Evolutionary conservation across 2,797 vertebrate genomes (phyloP).

Genomic region (Myripristis murdjan): DNA sequence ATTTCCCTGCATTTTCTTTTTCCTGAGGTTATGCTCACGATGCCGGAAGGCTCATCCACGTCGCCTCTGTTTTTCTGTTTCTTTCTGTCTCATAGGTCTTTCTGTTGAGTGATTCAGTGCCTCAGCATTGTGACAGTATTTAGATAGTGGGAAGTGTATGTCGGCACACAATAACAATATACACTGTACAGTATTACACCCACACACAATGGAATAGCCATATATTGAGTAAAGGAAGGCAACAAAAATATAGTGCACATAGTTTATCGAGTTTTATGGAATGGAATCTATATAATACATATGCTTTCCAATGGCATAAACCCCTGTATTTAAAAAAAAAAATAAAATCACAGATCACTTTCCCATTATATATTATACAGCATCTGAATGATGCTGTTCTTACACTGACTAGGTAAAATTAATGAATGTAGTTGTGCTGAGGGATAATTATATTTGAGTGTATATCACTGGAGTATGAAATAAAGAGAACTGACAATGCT

Average conservation of each 20-base stretch:
- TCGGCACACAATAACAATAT: constrained; percentile 9
- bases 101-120: constrained; percentile 58
- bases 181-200: constrained; percentile 7
- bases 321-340: neutral
- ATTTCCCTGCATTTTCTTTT: constrained; percentile 31
- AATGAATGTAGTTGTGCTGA: no score
- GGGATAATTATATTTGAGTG: neutral
- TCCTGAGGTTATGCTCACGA: constrained; percentile 26
- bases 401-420: no score
- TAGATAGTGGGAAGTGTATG: constrained; percentile 36
- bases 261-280: neutral
- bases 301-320: neutral
- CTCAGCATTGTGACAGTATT: constrained; percentile 47
- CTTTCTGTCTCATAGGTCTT: constrained; percentile 45
- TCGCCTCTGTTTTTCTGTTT: constrained; percentile 34
- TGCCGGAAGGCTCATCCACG: constrained; percentile 44
- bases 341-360: neutral
- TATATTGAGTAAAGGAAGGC: constrained; percentile 15
- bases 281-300: neutral
- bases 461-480: neutral
- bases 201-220: neutral
- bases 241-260: neutral
- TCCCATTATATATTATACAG: neutral
- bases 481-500: neutral
- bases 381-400: neutral